Evolutionary conservation across 2,113 vertebrate species (phyloP).

Genomic region (Leucopternis melanops): DNA sequence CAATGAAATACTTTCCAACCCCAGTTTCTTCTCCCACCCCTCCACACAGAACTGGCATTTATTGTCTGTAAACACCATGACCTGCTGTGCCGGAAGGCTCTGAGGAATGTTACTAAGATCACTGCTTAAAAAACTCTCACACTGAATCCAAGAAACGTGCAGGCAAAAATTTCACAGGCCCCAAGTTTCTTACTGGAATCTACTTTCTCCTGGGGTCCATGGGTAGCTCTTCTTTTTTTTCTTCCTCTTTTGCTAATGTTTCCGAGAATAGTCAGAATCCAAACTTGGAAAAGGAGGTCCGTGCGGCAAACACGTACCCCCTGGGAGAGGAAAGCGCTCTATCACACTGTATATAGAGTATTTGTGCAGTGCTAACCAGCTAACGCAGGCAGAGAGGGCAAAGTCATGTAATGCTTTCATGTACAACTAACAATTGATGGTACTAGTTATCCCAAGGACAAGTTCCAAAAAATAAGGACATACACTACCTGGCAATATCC

Average conservation of each 20-base stretch:
- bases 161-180: not conserved
- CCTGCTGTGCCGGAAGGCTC: not conserved
- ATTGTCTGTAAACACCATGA: not conserved
- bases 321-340: not conserved
- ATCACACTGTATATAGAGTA: not conserved
- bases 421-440: not conserved
- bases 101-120: not conserved
- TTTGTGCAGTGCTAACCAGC: not conserved
- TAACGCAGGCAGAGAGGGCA: not conserved
- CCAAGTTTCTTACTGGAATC: not conserved
- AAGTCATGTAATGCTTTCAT: not conserved
- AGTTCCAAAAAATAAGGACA: not conserved
- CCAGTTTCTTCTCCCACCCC: not conserved
- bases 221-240: not conserved
- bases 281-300: not conserved
- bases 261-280: not conserved
- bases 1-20: not conserved
- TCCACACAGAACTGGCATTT: not conserved
- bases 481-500: not conserved
- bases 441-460: not conserved
- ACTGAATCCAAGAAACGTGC: not conserved
- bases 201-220: not conserved
- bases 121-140: not conserved
- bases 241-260: not conserved
- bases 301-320: not conserved